Conservation (phyloP, 2,797 vertebrate genomes). For the Myotis planiceps region DNA sequence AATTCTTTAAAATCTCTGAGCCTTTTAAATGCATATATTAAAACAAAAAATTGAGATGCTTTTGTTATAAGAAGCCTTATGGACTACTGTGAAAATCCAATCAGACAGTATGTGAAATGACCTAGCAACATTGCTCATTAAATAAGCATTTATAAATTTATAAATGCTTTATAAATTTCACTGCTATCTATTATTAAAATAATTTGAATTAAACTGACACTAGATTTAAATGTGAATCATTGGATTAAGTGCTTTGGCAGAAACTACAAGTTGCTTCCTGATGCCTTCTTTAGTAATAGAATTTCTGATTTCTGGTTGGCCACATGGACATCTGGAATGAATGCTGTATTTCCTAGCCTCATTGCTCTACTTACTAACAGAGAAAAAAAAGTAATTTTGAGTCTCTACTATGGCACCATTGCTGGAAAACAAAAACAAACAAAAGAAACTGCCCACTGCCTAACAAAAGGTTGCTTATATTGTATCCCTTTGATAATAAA, state of each 20-base stretch:
- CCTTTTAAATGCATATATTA: not conserved
- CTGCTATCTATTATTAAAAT: not conserved
- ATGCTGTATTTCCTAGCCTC: not conserved
- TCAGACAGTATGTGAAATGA: not conserved
- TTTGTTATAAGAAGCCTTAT: not conserved
- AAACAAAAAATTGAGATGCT: not conserved
- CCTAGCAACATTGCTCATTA: not conserved
- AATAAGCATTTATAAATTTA: not conserved
- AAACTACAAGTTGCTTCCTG: not conserved
- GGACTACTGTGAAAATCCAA: not conserved
- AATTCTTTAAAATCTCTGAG: not conserved
- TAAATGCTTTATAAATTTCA: not conserved
- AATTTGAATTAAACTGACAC: not conserved
- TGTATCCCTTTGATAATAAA: not conserved
- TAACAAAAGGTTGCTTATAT: not conserved
- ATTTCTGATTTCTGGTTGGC: not conserved
- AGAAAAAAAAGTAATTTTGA: not conserved
- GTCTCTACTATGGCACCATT: not conserved
- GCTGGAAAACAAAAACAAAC: not conserved
- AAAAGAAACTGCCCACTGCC: not conserved
- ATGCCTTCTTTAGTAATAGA: not conserved
- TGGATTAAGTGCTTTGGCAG: not conserved
- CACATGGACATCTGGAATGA: not conserved
- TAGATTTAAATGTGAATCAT: not conserved
- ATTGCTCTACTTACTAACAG: not conserved